Base-by-base conservation (phyloP, 2,888 invertebrate species). In the Rugalucina vietnamica region DNA sequence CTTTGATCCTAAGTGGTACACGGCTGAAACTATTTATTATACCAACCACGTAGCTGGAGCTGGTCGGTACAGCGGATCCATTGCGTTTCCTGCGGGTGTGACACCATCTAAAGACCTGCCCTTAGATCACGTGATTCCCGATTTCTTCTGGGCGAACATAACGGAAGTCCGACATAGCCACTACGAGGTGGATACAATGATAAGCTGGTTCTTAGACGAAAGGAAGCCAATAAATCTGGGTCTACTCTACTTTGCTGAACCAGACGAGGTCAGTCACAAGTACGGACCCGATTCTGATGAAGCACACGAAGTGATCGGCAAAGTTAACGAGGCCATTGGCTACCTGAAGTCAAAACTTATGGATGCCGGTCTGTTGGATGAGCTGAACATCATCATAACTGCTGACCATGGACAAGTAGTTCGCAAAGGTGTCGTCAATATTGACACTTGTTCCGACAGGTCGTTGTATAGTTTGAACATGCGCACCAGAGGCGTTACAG, bases 41-140 rank as follows among this genome's bases (percentile, higher is more conserved):
- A n/a, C n/a, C n/a, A n/a, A n/a, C n/a, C n/a, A n/a, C n/a, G n/a
- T n/a, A n/a, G n/a, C n/a, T n/a, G n/a, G 95, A 89, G 90, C 90
- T 10, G 95, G 95, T 32, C 95, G 96, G 81, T 95, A 95, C 88
- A 96, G 96, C 76, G 97, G 96, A 0, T 95, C 95, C 3, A 96
- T 96, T 95, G 97, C 97, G 96, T 97, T 97, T 97, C 97, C 97
- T 4, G 97, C 97, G 1, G 95, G 95, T 72, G 91, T 95, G 43
- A 96, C 95, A 88, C 88, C 94, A 5, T 96, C 96, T 36, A 91
- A 93, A 70, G 88, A 86, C 90, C 95, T 79, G 49, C 60, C 65
- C 60, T 88, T 90, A 29, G 74, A 73, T 32, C 78, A 81, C 57
- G 76, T 84, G 8, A 81, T 88, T 32, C 79, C 79, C n/a, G 72